Percentiles rank a stretch among this genome's conserved stretches.
phyloP scores from a whole-genome alignment of 2,113 vertebrate species.

The Uria lomvia region DNA sequence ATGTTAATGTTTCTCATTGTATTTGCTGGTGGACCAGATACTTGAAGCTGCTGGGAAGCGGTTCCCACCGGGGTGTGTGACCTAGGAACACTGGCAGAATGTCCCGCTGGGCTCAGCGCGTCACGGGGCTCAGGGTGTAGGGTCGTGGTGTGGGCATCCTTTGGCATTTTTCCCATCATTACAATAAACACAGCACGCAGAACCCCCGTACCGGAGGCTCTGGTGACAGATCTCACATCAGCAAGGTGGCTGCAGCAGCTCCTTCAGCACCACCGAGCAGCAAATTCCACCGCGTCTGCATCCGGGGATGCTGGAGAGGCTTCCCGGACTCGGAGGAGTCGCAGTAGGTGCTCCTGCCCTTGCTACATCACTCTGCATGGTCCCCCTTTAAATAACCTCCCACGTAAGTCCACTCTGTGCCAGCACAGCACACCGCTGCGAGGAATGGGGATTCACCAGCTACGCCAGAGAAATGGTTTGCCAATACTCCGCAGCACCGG shows the following conservation, averaged over 20 bases:
- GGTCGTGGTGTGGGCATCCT: not conserved
- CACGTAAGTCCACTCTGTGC: no score
- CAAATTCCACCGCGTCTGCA: no score
- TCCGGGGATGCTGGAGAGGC: not conserved
- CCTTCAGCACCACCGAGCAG: not conserved
- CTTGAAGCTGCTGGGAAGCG: not conserved
- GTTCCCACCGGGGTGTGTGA: not conserved
- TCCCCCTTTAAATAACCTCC: no score
- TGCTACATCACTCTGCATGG: not conserved
- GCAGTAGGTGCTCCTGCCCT: no score
- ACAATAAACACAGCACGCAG: not conserved
- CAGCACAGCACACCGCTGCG: accelerated
- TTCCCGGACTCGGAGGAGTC: not conserved
- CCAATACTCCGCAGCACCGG: not conserved
- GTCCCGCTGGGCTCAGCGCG: not conserved
- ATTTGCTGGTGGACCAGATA: not conserved
- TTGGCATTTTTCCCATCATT: not conserved
- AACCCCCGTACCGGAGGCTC: not conserved
- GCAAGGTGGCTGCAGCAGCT: not conserved
- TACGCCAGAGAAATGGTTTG: not conserved
- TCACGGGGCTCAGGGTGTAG: not conserved
- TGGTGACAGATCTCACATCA: not conserved
- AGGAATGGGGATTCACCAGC: no score
- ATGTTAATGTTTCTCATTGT: not conserved
- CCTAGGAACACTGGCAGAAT: no score